Conservation (phyloP, 2,113 vertebrate genomes). For the Salminus brasiliensis region DNA sequence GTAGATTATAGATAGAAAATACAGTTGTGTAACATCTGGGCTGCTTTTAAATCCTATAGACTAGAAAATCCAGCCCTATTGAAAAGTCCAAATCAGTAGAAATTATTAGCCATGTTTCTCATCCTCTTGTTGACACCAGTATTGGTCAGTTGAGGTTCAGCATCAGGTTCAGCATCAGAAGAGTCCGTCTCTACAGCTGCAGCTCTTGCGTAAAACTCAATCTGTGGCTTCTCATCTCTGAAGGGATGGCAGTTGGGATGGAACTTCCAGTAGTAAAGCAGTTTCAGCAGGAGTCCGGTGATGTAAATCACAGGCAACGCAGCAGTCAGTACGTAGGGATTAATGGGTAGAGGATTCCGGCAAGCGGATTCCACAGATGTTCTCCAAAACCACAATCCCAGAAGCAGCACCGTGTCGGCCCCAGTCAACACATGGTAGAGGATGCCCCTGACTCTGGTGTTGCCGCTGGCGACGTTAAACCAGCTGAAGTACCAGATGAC, state of each 20-base stretch:
- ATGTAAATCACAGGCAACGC: not conserved
- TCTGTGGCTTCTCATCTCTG: too few relatives aligned
- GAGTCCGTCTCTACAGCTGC: too few relatives aligned
- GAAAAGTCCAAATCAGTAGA: too few relatives aligned
- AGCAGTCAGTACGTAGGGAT: not conserved
- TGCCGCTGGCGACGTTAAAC: slow-evolving; percentile 77
- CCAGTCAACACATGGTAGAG: slow-evolving; percentile 79
- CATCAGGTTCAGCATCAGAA: too few relatives aligned
- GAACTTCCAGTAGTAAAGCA: slow-evolving; percentile 59
- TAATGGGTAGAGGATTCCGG: fast-evolving
- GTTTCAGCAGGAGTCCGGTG: slow-evolving; percentile 49
- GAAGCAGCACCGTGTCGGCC: slow-evolving; percentile 76
- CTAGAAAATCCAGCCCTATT: too few relatives aligned
- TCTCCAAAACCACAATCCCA: slow-evolving; percentile 69
- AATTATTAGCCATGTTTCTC: slow-evolving; percentile 64
- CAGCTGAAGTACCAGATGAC: slow-evolving; percentile 86
- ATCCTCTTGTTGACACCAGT: slow-evolving; percentile 59
- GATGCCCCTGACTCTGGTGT: slow-evolving; percentile 63
- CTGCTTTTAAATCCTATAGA: too few relatives aligned
- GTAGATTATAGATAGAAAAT: too few relatives aligned
- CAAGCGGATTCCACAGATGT: slow-evolving; percentile 24
- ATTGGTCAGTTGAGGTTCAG: not conserved
- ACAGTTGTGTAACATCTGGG: too few relatives aligned
- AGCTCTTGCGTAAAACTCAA: too few relatives aligned
- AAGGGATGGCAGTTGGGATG: slow-evolving; percentile 70